A percentile compares a stretch with the other conserved stretches of the same genome.
Conservation (phyloP, 2,797 vertebrate genomes). For the Danio tinwini region DNA sequence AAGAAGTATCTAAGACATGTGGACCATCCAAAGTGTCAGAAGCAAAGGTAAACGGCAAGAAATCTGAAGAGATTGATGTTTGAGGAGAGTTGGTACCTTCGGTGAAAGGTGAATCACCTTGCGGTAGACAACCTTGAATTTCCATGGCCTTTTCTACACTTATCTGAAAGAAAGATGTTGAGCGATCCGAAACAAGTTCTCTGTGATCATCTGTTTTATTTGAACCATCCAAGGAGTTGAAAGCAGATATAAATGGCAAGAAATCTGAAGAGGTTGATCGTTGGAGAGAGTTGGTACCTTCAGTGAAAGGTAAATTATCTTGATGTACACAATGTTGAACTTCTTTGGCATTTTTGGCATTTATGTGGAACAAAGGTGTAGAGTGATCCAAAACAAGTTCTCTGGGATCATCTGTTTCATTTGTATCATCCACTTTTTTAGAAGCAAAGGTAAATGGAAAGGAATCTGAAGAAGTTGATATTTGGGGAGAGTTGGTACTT, state of each 20-base stretch:
- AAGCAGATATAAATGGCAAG: slow-evolving; percentile 1
- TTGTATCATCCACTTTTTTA: no score
- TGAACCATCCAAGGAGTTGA: not conserved
- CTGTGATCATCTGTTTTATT: not conserved
- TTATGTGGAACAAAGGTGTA: not conserved
- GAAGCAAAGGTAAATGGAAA: not conserved
- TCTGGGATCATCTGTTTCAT: not conserved
- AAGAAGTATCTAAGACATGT: not conserved
- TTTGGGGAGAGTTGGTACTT: not conserved
- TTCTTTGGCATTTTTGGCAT: not conserved
- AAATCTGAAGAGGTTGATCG: slow-evolving; percentile 5
- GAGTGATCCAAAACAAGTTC: not conserved
- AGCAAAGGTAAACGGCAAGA: not conserved
- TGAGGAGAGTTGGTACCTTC: not conserved
- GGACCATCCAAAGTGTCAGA: not conserved
- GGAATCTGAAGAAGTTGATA: slow-evolving; percentile 6
- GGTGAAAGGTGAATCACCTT: not conserved
- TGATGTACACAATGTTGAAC: not conserved
- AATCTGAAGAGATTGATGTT: slow-evolving; percentile 12
- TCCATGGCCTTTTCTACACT: not conserved
- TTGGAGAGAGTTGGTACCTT: not conserved
- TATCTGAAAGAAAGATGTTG: not conserved
- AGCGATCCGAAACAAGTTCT: not conserved
- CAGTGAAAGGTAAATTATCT: not conserved
- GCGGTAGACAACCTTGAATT: not conserved